A percentile compares a stretch with the other conserved stretches of the same genome.
These are phyloP conservation scores for Drosophila kikkawai DNA, from an alignment of 1,140 invertebrate genomes.

Conservation along the genomic window DNA sequence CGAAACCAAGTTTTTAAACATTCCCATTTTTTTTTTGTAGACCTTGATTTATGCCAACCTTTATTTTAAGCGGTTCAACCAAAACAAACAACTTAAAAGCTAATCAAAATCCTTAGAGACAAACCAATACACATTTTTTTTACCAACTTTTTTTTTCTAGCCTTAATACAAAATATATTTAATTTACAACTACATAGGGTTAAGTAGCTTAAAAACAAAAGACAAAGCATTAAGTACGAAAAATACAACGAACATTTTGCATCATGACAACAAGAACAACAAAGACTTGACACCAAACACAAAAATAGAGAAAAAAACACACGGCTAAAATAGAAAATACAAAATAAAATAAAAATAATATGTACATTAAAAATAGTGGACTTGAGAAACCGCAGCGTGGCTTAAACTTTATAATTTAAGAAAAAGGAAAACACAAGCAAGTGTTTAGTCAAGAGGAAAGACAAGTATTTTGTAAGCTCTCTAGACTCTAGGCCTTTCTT, in stretches of 20 bases:
- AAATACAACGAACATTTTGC: slow-evolving; percentile 42
- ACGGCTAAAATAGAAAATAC: slow-evolving; percentile 12
- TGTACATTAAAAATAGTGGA: slow-evolving; percentile 70
- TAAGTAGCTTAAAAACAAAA: slow-evolving; percentile 38
- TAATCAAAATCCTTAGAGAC: slow-evolving; percentile 31
- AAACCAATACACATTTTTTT: slow-evolving; percentile 16
- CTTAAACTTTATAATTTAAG: slow-evolving; percentile 55
- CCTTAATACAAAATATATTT: slow-evolving; percentile 6
- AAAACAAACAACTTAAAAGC: slow-evolving; percentile 19
- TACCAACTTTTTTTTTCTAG: slow-evolving; percentile 25
- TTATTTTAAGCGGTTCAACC: slow-evolving; percentile 35
- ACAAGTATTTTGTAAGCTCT: slow-evolving; percentile 29
- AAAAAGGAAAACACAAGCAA: not conserved
- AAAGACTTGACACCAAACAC: slow-evolving; percentile 33
- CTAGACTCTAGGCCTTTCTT: slow-evolving; percentile 27
- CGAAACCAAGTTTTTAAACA: slow-evolving; percentile 13
- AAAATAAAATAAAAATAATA: slow-evolving; percentile 3
- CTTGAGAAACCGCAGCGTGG: slow-evolving; percentile 76
- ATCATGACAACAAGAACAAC: slow-evolving; percentile 33
- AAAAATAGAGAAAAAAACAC: slow-evolving; percentile 9
- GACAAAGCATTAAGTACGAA: slow-evolving; percentile 1
- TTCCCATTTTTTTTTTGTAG: slow-evolving; percentile 17
- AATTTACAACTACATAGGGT: slow-evolving; percentile 13
- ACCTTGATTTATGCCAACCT: slow-evolving; percentile 10
- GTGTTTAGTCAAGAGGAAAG: slow-evolving; percentile 9